Evolutionary conservation across 2,113 vertebrate genomes (phyloP).

Genomic region (Centropus bengalensis): DNA sequence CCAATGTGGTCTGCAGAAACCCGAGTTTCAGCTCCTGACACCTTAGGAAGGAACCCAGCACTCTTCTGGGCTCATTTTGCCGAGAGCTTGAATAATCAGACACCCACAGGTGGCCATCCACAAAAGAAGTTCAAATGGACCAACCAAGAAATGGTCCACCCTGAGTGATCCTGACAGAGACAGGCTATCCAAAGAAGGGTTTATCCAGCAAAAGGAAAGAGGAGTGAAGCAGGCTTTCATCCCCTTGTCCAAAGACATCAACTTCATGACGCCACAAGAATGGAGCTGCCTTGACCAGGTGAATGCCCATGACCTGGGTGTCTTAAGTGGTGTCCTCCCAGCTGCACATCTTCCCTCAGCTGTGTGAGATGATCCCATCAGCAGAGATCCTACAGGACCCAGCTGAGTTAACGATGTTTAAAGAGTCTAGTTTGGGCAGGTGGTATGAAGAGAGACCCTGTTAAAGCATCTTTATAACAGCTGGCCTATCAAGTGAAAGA

Average conservation of each 20-base stretch:
- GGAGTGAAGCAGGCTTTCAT: neutral
- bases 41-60: neutral
- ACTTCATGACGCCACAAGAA: fast-evolving
- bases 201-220: neutral
- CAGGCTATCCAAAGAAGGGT: fast-evolving
- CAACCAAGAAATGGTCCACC: neutral
- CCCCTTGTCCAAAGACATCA: neutral
- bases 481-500: neutral
- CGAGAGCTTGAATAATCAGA: neutral
- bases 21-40: neutral
- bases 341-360: fast-evolving
- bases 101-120: too few species aligned
- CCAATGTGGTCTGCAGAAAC: fast-evolving
- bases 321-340: fast-evolving
- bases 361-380: neutral
- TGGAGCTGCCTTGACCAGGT: neutral
- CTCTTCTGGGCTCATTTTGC: neutral
- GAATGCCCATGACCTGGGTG: too few species aligned
- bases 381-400: too few species aligned
- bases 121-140: too few species aligned
- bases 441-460: fast-evolving
- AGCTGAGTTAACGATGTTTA: neutral
- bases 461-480: neutral
- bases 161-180: neutral
- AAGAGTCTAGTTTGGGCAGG: neutral